Base-by-base conservation (phyloP, 2,113 vertebrate species). In the Halcyon malimbica region DNA sequence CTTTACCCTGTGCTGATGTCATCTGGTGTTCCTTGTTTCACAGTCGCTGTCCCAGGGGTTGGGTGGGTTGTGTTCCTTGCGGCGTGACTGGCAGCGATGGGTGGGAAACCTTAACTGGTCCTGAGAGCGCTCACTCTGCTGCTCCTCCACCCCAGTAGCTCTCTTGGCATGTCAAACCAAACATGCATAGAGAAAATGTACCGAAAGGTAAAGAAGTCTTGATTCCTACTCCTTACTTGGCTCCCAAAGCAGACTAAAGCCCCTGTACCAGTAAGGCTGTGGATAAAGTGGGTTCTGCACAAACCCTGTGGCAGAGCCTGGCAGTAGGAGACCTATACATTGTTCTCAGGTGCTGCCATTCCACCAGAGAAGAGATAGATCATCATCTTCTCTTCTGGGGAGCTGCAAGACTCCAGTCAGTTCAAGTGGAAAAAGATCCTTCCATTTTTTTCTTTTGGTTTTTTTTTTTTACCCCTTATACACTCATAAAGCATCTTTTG, bases 141-240 rank as follows among this genome's bases (percentile, higher is more conserved):
- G 64, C 25, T 83, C 1, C 24, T 77, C 28, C 20, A 14, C 54
- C 37, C 63, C 1, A 0, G 28, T 35, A 42, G 14, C 33, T 56
- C 37, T 1, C 16, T 0, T 0, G 39, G 10, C 2, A 0, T 2
- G 46, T n/a, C 28, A 77, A 26, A 33, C 51, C 42, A 84, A 84
- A 82, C 10, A 16, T 3, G 33, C 14, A 1, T 35, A 29, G 21
- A 57, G 26, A 75, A 84, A 54, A n/a, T 1, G 8, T 46, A 54
- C 44, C 10, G 19, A 19, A 78, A 67, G 9, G 5, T 56, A 17
- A 51, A 75, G 35, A n/a, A 24, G 44, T 70, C 8, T 64, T 51
- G n/a, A 29, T 65, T 63, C 10, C 33, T 48, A 2, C 13, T 31
- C 35, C 16, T 33, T 70, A 7, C 0, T 0, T 9, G 18, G 18